phyloP scores from a whole-genome alignment of 2,888 invertebrate species.

The Microctonus aethiopoides region DNA sequence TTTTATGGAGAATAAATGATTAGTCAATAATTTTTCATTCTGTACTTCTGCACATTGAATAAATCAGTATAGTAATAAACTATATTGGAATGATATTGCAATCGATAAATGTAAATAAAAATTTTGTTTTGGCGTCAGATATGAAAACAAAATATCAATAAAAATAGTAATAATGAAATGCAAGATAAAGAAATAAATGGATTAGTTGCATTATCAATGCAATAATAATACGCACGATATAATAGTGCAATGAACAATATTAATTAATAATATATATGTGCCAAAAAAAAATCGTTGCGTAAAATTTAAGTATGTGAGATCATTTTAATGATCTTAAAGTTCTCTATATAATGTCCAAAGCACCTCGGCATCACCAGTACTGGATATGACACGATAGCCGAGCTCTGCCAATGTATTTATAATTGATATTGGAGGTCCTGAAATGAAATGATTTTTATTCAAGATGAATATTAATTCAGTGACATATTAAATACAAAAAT shows the following conservation, averaged over 20 bases:
- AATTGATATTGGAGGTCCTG: constrained; percentile 75
- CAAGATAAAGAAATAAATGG: background rate
- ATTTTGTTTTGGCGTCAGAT: background rate
- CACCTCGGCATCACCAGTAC: constrained; percentile 84
- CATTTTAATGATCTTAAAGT: constrained; percentile 66
- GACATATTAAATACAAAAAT: background rate
- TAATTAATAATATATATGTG: background rate
- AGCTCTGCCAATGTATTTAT: constrained; percentile 82
- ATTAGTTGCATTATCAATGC: background rate
- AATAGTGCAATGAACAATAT: constrained; percentile 9
- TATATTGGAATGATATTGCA: background rate
- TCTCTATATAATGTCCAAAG: constrained; percentile 88
- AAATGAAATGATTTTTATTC: constrained; percentile 43
- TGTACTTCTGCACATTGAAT: background rate
- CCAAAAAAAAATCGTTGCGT: background rate
- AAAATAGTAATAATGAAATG: background rate
- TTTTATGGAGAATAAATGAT: no score
- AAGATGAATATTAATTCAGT: constrained; percentile 3
- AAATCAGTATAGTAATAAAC: background rate
- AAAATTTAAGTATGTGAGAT: constrained; percentile 15
- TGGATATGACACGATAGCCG: constrained; percentile 81
- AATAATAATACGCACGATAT: constrained; percentile 1
- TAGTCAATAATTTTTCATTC: no score
- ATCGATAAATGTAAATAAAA: background rate
- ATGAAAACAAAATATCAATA: background rate